These are phyloP conservation scores for Drosophila obscura DNA, from an alignment of 1,140 invertebrate genomes.

Conservation along the genomic window DNA sequence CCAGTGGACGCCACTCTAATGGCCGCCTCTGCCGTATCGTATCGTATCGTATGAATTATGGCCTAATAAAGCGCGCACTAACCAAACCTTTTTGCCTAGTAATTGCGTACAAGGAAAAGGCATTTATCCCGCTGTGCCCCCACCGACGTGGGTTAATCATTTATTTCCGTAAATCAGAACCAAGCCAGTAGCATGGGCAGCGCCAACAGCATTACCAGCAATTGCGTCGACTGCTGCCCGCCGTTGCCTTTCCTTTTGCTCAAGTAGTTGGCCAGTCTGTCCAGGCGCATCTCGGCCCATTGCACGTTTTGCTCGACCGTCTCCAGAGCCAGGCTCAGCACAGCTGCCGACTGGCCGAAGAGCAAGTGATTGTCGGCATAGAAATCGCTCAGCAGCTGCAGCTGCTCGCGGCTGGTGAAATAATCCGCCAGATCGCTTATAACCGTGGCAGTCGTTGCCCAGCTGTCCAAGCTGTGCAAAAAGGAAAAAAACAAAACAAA, in stretches of 20 bases:
- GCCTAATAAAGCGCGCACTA: conserved; percentile 62
- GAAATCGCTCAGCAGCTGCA: conserved; percentile 58
- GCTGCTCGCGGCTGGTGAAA: conserved; percentile 84
- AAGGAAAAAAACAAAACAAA: background rate
- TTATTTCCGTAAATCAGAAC: conserved; percentile 56
- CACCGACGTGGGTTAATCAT: conserved; percentile 19
- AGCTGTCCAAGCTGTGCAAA: conserved; percentile 70
- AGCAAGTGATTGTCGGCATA: conserved; percentile 22
- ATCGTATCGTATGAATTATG: conserved; percentile 60
- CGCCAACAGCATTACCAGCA: conserved; percentile 32
- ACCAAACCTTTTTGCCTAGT: conserved; percentile 75
- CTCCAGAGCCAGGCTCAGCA: conserved; percentile 30
- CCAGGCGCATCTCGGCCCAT: conserved; percentile 52
- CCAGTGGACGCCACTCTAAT: conserved; percentile 42
- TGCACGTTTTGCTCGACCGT: conserved; percentile 49
- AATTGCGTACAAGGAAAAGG: conserved; percentile 75
- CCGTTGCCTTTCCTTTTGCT: conserved; percentile 25
- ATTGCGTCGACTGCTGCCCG: background rate
- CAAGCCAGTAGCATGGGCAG: conserved; percentile 28
- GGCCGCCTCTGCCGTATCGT: conserved; percentile 3
- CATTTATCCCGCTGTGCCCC: conserved; percentile 67
- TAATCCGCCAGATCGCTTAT: conserved; percentile 83
- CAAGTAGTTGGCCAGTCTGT: conserved; percentile 33
- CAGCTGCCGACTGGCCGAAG: conserved; percentile 42
- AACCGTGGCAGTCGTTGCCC: conserved; percentile 75